Evolutionary conservation across 2,888 invertebrate genomes (phyloP), one percentile per base, ranked within the genome.

Genomic region (Agrochola lychnidis): DNA sequence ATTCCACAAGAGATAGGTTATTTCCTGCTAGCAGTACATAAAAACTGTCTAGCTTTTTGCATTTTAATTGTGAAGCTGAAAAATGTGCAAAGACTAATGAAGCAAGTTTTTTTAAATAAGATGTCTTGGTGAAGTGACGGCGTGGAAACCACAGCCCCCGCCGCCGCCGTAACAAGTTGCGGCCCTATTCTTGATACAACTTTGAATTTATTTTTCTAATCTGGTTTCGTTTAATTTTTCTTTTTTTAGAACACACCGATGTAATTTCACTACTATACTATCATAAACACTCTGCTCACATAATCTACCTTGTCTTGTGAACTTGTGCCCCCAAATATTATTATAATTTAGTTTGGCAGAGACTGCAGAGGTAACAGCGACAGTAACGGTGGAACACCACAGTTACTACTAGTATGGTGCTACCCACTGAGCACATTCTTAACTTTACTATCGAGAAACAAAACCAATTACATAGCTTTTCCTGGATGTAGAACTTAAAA

Each of bases 51-150:
- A 51, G 56, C 9, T 69, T 63, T 74, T 70, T 72, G n/a, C 62
- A 61, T 73, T 79, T 22, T 68, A 68, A 81, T 73, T 70, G 48
- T 80, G 14, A 81, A 61, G 42, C 70, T 74, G 56, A 36, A 75
- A 59, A 82, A 56, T 73, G 66, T 62, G 66, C 61, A 82, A 67
- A 62, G 45, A 70, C 67, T 68, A 78, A 78, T 78, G 70, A 78
- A 87, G 73, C 63, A 62, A 70, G 73, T 63, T 70, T 87, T 72
- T 64, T 74, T 82, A 80, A 67, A 76, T 82, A 73, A 76, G 66
- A 19, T 85, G 51, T 70, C 77, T 61, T 30, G 45, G 57, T 59
- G 71, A 66, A 9, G 71, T 72, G 70, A 48, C 62, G 76, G 59
- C 59, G 62, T 16, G 40, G 36, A 36, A 61, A 67, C 62, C 72